Evolutionary conservation across 1,140 invertebrate genomes (phyloP), one percentile per base, ranked within the genome.

Genomic region (Bombus impatiens): DNA sequence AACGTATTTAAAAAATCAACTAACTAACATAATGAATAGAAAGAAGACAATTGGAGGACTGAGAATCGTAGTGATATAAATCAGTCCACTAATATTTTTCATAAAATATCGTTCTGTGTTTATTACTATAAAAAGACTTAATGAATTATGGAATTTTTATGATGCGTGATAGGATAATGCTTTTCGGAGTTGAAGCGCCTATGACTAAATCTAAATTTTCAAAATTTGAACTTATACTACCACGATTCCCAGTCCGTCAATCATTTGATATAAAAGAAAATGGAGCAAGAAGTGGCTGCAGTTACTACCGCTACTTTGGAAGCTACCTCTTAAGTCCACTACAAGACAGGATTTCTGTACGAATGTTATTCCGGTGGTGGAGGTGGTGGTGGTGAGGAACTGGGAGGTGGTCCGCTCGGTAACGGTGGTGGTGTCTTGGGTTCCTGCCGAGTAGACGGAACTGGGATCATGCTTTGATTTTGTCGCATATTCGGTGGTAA

Each of bases 391-490:
- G 94, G 94, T 0, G 93, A 87, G 53, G 87, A 90, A 71, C 90
- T 92, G 32, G 95, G 95, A 10, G 95, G 95, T 37, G 95, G 95
- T 37, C 94, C 95, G 74, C 89, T 92, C 9, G 95, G 95, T 68
- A 95, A 88, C 1, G 95, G 95, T 0, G 95, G 95, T 44, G 92
- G 92, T 40, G 82, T 59, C 42, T 84, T 59, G 37, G 79, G 35
- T 25, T 84, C 70, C 65, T 86, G 88, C 68, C 62, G 78, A 70
- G 42, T 62, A 32, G 82, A 82, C 65, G 32, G 32, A 4, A 65
- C 53, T 6, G 77, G 65, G 3, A 83, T 80, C 25, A 87, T 40
- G 71, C 68, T 85, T 35, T 86, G 82, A 32, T 32, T 76, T 70
- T 86, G 86, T 37, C 74, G 81, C 28, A 83, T 84, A 82, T 87